A percentile compares a stretch with the other conserved stretches of the same genome.
Evolutionary conservation across 2,888 invertebrate genomes (phyloP).

Genomic region (Lutraria lutraria): DNA sequence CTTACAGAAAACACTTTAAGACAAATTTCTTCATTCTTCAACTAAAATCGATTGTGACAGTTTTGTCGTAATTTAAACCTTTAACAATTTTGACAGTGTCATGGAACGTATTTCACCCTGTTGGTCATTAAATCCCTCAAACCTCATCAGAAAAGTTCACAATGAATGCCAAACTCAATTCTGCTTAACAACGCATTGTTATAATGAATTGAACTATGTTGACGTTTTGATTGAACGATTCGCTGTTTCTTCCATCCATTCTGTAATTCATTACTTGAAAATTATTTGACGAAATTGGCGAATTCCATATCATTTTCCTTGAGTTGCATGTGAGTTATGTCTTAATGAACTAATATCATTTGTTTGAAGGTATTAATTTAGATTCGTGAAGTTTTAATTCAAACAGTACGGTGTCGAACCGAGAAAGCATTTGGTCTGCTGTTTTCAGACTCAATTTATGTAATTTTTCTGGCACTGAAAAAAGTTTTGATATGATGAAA

Average conservation of each 20-base stretch:
- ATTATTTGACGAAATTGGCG: too few relatives aligned
- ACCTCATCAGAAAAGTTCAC: neutral
- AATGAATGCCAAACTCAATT: neutral
- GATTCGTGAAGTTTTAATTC: too few relatives aligned
- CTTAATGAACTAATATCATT: neutral
- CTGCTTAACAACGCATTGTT: neutral
- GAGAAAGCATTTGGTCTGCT: too few relatives aligned
- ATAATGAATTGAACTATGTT: neutral
- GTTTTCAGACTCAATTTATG: too few relatives aligned
- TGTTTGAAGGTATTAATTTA: too few relatives aligned
- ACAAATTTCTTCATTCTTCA: too few relatives aligned
- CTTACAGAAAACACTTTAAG: too few relatives aligned
- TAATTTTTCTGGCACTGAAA: too few relatives aligned
- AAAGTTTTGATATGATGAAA: too few relatives aligned
- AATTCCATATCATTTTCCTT: neutral
- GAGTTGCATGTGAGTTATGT: neutral
- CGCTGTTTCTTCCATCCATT: neutral
- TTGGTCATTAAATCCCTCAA: neutral
- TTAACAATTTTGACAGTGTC: neutral
- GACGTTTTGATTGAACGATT: neutral
- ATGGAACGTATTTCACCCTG: neutral
- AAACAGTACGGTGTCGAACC: too few relatives aligned
- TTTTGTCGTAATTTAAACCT: neutral
- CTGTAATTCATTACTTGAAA: neutral
- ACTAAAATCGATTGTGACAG: too few relatives aligned